Conservation (phyloP, 2,888 invertebrate species). For the Caenorhabditis angaria region DNA sequence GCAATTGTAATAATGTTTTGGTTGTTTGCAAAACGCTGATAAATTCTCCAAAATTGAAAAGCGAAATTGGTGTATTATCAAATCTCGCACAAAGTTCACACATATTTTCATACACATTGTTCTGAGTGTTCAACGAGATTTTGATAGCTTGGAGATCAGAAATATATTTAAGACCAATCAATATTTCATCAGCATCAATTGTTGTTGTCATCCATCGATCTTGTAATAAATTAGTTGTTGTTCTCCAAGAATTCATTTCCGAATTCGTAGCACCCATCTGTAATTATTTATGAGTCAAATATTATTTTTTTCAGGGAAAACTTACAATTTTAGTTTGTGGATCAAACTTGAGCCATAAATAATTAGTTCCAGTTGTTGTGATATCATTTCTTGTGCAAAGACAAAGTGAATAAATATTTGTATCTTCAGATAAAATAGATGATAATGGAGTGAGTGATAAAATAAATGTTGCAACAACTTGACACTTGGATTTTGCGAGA, state of each 20-base stretch:
- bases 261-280: conserved; percentile 15
- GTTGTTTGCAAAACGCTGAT: conserved; percentile 22
- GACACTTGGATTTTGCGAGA: conserved; percentile 14
- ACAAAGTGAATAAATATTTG: conserved; percentile 29
- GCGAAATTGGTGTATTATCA: conserved; percentile 24
- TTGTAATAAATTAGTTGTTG: conserved; percentile 34
- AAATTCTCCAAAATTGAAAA: conserved; percentile 39
- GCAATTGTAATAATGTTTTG: conserved; percentile 2
- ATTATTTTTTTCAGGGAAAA: not conserved
- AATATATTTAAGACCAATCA: conserved; percentile 51
- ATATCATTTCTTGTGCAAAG: conserved; percentile 30
- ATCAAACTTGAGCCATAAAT: conserved; percentile 46
- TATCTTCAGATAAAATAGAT: conserved; percentile 18
- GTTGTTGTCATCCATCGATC: conserved; percentile 44
- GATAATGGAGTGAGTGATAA: conserved; percentile 22
- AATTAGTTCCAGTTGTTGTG: conserved; percentile 22
- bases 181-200: conserved; percentile 47
- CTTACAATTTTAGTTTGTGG: conserved; percentile 20
- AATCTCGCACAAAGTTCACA: conserved; percentile 29
- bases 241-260: conserved; percentile 38
- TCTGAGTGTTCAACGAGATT: conserved; percentile 31
- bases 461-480: conserved; percentile 43
- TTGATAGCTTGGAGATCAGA: conserved; percentile 42
- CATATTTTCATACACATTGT: conserved; percentile 25
- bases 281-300: not conserved